Evolutionary conservation across 2,113 vertebrate species (phyloP).

Genomic region (Carlito syrichta): DNA sequence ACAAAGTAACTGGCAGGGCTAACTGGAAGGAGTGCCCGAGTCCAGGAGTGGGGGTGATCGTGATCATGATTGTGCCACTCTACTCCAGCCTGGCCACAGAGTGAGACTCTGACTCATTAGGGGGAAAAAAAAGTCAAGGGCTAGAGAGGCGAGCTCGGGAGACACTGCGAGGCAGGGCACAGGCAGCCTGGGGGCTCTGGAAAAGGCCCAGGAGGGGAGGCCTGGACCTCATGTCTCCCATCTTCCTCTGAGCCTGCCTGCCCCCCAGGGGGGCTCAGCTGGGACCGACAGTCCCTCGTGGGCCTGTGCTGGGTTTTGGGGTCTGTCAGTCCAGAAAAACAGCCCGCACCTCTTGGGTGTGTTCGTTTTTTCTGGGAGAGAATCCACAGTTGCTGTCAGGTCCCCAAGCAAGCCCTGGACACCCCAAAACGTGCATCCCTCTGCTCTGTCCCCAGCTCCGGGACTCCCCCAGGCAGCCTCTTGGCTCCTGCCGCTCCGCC

Average conservation of each 20-base stretch:
- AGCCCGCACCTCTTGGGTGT: background rate
- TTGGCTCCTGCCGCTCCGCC: background rate
- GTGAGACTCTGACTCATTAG: too few relatives aligned
- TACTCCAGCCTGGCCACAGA: too few relatives aligned
- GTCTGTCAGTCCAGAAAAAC: background rate
- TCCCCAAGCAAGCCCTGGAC: background rate
- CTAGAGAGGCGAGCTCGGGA: too few relatives aligned
- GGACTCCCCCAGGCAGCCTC: background rate
- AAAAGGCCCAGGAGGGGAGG: too few relatives aligned
- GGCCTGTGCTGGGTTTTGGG: background rate
- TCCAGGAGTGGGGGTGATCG: too few relatives aligned
- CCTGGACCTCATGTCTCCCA: background rate
- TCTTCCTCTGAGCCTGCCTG: background rate
- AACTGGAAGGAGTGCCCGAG: too few relatives aligned
- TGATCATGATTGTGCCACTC: too few relatives aligned
- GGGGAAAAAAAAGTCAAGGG: background rate
- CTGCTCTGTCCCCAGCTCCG: background rate
- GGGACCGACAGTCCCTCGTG: background rate
- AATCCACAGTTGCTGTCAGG: background rate
- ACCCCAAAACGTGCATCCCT: too few relatives aligned
- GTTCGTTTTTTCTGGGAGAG: background rate
- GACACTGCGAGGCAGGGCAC: too few relatives aligned
- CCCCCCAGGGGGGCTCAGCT: background rate
- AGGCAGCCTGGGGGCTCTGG: background rate
- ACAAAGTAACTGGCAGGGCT: too few relatives aligned